Base-by-base conservation (phyloP, 2,888 invertebrate species). In the Drosophila aldrichi region DNA sequence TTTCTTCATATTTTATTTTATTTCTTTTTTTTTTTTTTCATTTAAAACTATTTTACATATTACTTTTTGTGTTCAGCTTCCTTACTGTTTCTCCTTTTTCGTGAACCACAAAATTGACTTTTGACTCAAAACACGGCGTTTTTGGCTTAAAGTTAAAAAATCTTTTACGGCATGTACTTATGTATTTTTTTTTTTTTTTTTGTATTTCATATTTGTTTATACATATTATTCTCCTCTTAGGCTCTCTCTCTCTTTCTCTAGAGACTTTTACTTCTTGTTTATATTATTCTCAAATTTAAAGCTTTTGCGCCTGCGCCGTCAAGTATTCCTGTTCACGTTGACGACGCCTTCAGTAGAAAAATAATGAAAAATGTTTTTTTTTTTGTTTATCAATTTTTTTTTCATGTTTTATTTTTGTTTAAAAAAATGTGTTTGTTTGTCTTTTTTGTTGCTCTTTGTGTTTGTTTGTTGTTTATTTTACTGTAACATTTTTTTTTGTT, bases 301-400 rank as follows among this genome's bases (percentile, higher is more conserved):
- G 89, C 90, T 90, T 87, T 88, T 86, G 90, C 89, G 87, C 80
- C 84, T 79, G 80, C 82, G 76, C 74, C 89, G 75, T 72, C 89
- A 48, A 68, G 44, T 46, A 41, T 54, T n/a, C 25, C n/a, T 22
- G 9, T 32, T 20, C 18, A 38, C 20, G 20, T 67, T 18, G 82
- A 84, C 84, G 87, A 61, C 81, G 79, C 84, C 70, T 70, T 77
- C 71, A 87, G 80, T 89, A 87, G 89, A 87, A 86, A 89, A 86
- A 86, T 87, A 86, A 89, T 85, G 88, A 86, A 86, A 81, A 74
- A 75, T 60, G 51, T 63, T 68, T 74, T 64, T 74, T 61, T 60
- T 61, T 46, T 61, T 60, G n/a, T n/a, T 61, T 46, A 71, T 73
- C 54, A 57, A 49, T 49, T 25, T 63, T 73, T 67, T 29, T 70